Percentiles rank a stretch among this genome's conserved stretches.
These are phyloP conservation scores for Pristiophorus japonicus DNA, from an alignment of 2,113 vertebrate species.

Conservation along the genomic window DNA sequence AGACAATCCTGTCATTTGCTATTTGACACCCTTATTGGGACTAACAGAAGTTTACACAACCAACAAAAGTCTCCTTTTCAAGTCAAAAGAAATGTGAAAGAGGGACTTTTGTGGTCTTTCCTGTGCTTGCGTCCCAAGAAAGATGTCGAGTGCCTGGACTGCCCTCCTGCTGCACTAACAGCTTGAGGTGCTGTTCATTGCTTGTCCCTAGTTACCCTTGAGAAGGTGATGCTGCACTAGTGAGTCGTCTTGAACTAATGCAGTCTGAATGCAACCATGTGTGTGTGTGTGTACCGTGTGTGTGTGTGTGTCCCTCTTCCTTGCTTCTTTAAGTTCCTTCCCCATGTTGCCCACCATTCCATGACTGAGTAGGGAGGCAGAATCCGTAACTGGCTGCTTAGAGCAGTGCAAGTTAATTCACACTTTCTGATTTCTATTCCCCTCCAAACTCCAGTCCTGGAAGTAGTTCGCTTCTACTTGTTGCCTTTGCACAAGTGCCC, in stretches of 20 bases:
- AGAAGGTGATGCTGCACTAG: too few relatives aligned
- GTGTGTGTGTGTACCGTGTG: background rate
- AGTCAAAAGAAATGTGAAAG: background rate
- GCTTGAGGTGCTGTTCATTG: background rate
- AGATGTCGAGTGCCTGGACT: background rate
- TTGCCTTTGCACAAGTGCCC: background rate
- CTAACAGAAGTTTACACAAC: background rate
- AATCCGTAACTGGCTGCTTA: background rate
- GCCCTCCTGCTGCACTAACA: background rate
- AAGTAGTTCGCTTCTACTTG: background rate
- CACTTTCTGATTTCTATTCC: background rate
- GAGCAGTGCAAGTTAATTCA: background rate
- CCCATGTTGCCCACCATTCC: background rate
- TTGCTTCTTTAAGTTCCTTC: background rate
- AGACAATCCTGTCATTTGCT: background rate
- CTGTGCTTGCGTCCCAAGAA: background rate
- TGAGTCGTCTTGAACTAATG: too few relatives aligned
- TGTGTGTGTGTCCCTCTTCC: background rate
- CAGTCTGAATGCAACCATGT: too few relatives aligned
- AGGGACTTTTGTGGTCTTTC: background rate
- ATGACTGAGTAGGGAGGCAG: background rate
- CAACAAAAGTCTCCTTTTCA: background rate
- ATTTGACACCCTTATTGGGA: background rate
- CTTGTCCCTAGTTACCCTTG: too few relatives aligned
- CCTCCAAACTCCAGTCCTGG: background rate